Evolutionary conservation across 2,797 vertebrate species (phyloP).

Genomic region (Sebastes iracundus): DNA sequence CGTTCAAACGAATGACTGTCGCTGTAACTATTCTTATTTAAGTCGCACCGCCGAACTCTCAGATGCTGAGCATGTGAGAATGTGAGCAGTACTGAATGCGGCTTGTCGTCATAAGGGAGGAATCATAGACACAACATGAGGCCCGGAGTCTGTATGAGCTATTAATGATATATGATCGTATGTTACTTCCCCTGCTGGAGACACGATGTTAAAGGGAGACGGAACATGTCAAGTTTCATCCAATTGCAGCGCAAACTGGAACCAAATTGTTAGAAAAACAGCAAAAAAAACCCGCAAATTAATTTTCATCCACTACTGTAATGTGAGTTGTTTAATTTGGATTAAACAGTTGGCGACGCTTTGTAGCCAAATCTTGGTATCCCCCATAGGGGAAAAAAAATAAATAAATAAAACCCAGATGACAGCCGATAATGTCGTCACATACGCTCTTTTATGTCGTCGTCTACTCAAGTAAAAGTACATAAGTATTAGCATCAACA

Average conservation of each 20-base stretch:
- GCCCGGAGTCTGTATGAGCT: slow-evolving; percentile 18
- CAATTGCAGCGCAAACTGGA: not conserved
- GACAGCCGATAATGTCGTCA: too few species aligned
- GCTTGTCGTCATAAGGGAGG: slow-evolving; percentile 21
- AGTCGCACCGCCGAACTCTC: not conserved
- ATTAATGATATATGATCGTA: slow-evolving; percentile 46
- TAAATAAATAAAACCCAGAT: too few species aligned
- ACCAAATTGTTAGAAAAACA: not conserved
- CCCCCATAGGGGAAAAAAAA: not conserved
- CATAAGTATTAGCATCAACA: too few species aligned
- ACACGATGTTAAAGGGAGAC: not conserved
- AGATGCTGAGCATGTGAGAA: slow-evolving; percentile 28
- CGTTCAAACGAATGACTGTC: not conserved
- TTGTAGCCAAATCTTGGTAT: fast-evolving
- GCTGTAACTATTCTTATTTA: slow-evolving; percentile 15
- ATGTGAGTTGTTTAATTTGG: not conserved
- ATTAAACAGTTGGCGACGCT: not conserved
- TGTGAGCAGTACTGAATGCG: slow-evolving; percentile 17
- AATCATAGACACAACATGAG: slow-evolving; percentile 42
- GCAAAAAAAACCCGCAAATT: fast-evolving
- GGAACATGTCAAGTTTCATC: not conserved
- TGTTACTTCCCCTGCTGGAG: slow-evolving; percentile 14
- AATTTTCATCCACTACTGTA: not conserved
- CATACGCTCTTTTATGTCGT: too few species aligned
- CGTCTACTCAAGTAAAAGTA: too few species aligned